phyloP scores from a whole-genome alignment of 2,888 invertebrate species.

The Drosophila picticornis region DNA sequence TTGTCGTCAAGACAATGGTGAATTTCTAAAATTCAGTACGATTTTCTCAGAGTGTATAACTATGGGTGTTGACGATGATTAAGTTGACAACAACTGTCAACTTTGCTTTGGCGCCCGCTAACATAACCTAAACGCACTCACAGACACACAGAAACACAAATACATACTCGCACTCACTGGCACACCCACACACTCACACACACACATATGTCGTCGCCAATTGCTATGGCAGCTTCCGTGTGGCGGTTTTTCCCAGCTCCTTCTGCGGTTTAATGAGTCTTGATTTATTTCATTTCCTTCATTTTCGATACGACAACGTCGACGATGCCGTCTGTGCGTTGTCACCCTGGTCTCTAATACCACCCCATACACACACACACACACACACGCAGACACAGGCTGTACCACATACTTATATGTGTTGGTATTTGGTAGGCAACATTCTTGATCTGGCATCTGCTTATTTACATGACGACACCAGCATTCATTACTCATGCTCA shows the following conservation, averaged over 20 bases:
- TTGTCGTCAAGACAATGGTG: background rate
- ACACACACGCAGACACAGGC: conserved; percentile 1
- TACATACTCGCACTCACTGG: background rate
- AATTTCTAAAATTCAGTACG: background rate
- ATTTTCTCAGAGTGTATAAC: conserved; percentile 13
- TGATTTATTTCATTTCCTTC: conserved; percentile 79
- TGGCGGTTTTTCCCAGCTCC: conserved; percentile 47
- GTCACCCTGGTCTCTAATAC: conserved; percentile 42
- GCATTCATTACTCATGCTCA: conserved; percentile 62
- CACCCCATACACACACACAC: conserved; percentile 19
- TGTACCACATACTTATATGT: conserved; percentile 7
- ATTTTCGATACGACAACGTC: conserved; percentile 59
- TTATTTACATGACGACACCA: conserved; percentile 67
- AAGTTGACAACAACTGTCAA: conserved; percentile 80
- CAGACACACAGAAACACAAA: conserved; percentile 20
- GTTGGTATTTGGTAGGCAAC: conserved; percentile 20
- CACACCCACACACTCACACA: conserved; percentile 9
- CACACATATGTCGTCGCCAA: conserved; percentile 1
- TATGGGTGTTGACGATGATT: conserved; percentile 70
- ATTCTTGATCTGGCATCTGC: conserved; percentile 39
- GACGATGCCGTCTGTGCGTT: conserved; percentile 35
- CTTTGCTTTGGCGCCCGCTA: conserved; percentile 64
- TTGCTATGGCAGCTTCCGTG: conserved; percentile 54
- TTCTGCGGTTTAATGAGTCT: conserved; percentile 77
- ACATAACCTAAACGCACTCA: conserved; percentile 58